Evolutionary conservation across 2,113 vertebrate species (phyloP).

Genomic region (Plestiodon gilberti): DNA sequence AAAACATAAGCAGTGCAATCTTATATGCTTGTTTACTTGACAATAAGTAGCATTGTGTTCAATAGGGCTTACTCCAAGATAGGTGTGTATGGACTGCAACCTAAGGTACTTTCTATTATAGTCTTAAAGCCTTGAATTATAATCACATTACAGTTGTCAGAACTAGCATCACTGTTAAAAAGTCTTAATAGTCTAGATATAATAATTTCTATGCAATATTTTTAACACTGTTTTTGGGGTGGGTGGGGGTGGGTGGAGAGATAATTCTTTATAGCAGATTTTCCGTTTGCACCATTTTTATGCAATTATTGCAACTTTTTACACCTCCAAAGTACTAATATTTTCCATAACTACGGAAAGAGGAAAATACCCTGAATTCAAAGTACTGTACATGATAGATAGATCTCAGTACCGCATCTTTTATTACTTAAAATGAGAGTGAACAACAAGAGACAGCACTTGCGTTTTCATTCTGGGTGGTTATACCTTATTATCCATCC

Average conservation of each 20-base stretch:
- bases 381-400: conserved; percentile 53
- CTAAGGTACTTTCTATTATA: neutral
- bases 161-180: conserved; percentile 56
- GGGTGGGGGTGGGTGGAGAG: conserved; percentile 39
- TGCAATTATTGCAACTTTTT: conserved; percentile 68
- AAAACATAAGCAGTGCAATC: neutral
- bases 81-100: no score
- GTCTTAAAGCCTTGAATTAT: conserved; percentile 33
- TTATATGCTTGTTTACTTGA: no score
- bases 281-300: conserved; percentile 52
- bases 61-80: no score
- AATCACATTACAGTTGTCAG: conserved; percentile 39
- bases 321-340: conserved; percentile 60
- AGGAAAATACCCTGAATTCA: conserved; percentile 64
- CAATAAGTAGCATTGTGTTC: no score
- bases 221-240: conserved; percentile 44
- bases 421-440: conserved; percentile 66
- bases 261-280: conserved; percentile 39
- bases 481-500: conserved; percentile 40
- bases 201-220: conserved; percentile 46
- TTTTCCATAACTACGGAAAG: conserved; percentile 67
- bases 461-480: conserved; percentile 58
- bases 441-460: conserved; percentile 57
- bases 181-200: conserved; percentile 56
- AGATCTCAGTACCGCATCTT: conserved; percentile 52